Evolutionary conservation across 2,888 invertebrate genomes (phyloP).

Genomic region (Rhopalosiphum nymphaeae): DNA sequence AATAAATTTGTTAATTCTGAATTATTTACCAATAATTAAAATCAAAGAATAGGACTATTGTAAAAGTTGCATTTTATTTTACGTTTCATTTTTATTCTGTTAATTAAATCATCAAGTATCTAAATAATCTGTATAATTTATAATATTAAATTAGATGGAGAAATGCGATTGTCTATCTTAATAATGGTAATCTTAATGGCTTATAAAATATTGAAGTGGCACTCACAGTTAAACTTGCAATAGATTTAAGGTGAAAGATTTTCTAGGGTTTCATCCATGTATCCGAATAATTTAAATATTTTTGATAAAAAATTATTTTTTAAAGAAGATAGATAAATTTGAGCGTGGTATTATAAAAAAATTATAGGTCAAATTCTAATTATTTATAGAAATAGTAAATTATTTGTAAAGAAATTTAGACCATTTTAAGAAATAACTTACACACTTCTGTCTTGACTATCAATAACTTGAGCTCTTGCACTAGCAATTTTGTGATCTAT

Average conservation of each 20-base stretch:
- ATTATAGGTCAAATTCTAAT: not conserved
- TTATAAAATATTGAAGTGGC: not conserved
- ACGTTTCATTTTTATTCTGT: not conserved
- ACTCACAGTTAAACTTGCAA: not conserved
- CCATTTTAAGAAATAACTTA: conserved; percentile 73
- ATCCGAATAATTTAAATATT: not conserved
- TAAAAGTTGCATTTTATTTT: not conserved
- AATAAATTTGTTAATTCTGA: not conserved
- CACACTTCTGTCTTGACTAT: conserved; percentile 85
- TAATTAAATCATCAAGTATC: not conserved
- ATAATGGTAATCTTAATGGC: not conserved
- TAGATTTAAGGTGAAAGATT: not conserved
- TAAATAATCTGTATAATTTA: not conserved
- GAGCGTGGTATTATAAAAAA: not conserved
- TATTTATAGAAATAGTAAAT: not conserved
- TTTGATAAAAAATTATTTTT: not conserved
- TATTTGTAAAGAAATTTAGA: not conserved
- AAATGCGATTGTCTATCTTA: not conserved
- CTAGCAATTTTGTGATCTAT: conserved; percentile 87
- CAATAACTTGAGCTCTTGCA: conserved; percentile 86
- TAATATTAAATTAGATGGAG: not conserved
- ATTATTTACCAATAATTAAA: not conserved
- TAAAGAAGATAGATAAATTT: not conserved
- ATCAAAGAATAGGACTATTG: not conserved
- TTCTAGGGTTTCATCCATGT: not conserved